Conservation (phyloP, 2,888 invertebrate genomes). For the Tupiocoris notatus region DNA sequence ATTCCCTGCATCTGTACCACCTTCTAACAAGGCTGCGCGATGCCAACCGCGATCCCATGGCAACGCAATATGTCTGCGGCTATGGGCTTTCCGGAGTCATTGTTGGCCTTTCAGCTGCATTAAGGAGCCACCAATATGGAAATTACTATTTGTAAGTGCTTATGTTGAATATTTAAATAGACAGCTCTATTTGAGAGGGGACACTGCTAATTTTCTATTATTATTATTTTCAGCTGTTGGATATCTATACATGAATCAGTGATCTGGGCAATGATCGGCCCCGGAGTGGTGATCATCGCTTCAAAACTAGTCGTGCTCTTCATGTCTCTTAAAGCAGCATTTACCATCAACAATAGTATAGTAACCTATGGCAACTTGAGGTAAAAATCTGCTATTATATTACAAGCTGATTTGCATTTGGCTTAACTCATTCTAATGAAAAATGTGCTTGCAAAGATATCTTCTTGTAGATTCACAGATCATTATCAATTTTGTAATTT, state of each 20-base stretch:
- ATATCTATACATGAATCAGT: slow-evolving; percentile 88
- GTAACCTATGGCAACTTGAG: slow-evolving; percentile 71
- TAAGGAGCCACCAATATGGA: slow-evolving; percentile 92
- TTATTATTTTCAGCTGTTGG: slow-evolving; percentile 77
- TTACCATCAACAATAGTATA: slow-evolving; percentile 85
- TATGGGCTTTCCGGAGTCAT: slow-evolving; percentile 90
- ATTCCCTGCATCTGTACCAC: slow-evolving; percentile 87
- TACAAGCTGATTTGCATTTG: not conserved
- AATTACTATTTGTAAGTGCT: slow-evolving; percentile 84
- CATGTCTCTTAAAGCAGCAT: slow-evolving; percentile 85
- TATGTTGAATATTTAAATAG: too few relatives aligned
- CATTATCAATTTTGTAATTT: not conserved
- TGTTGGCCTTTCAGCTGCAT: slow-evolving; percentile 86
- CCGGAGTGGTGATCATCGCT: slow-evolving; percentile 75
- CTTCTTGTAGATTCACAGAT: too few relatives aligned
- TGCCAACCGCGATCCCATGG: slow-evolving; percentile 92
- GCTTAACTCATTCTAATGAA: not conserved
- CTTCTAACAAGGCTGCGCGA: slow-evolving; percentile 94
- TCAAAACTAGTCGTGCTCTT: slow-evolving; percentile 78
- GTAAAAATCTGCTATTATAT: slow-evolving; percentile 49
- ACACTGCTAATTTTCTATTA: too few relatives aligned
- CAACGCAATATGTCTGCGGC: slow-evolving; percentile 86
- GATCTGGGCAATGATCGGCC: slow-evolving; percentile 93
- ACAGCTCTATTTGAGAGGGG: too few relatives aligned
- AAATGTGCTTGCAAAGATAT: too few relatives aligned